Percentiles rank a stretch among this genome's conserved stretches.
Conservation (phyloP, 2,797 vertebrate species). For the Fistularia tabacaria region DNA sequence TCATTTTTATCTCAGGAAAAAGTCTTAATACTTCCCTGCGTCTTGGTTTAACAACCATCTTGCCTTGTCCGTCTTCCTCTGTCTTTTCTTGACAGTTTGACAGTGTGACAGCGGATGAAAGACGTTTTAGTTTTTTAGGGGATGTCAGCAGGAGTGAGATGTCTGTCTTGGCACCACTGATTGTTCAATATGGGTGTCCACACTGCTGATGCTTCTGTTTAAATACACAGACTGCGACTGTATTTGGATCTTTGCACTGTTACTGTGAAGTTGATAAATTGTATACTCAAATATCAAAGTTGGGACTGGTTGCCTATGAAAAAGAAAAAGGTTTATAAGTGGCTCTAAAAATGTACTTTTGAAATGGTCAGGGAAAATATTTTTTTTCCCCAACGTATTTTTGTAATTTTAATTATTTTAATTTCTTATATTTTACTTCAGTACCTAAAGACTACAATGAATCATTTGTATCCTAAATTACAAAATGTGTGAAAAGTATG, state of each 20-base stretch:
- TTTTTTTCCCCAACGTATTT: too few species aligned
- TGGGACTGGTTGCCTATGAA: too few species aligned
- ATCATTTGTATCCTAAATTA: too few species aligned
- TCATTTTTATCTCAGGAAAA: constrained; percentile 57
- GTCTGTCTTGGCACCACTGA: constrained; percentile 57
- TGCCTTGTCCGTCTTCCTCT: constrained; percentile 57
- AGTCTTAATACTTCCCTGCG: constrained; percentile 50
- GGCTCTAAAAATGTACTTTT: too few species aligned
- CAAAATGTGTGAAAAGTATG: too few species aligned
- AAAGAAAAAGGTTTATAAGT: too few species aligned
- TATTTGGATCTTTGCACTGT: not conserved
- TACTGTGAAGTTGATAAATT: not conserved
- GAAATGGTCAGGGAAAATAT: too few species aligned
- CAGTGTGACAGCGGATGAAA: constrained; percentile 60
- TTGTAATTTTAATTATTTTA: too few species aligned
- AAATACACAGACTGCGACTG: not conserved
- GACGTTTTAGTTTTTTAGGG: constrained; percentile 57
- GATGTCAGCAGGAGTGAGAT: constrained; percentile 64
- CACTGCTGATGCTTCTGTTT: constrained; percentile 22
- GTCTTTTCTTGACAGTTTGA: constrained; percentile 66
- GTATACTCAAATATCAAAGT: not conserved
- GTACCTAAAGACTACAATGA: too few species aligned
- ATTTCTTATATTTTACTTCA: too few species aligned
- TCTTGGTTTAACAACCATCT: constrained; percentile 48
- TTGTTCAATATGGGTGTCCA: constrained; percentile 48